Base-by-base conservation (phyloP, 2,113 vertebrate genomes). In the Montifringilla adamsi region DNA sequence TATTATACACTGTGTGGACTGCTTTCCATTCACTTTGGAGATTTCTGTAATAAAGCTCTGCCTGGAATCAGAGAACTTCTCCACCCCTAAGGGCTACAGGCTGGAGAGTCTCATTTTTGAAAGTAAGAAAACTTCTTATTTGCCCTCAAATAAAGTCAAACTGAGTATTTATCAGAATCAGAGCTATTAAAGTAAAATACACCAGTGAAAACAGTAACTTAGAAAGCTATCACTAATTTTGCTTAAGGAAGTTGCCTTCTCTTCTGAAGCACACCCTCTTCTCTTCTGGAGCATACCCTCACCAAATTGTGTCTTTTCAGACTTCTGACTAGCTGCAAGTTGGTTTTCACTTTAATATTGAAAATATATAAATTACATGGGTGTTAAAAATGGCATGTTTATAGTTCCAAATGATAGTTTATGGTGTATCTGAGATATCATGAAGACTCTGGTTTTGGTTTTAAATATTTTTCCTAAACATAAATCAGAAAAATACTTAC, bases 11-110 rank as follows among this genome's bases (percentile, higher is more conserved):
- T n/a, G 7, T 79, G 67, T 33, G 73, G 37, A n/a, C 53, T 95
- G 59, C 64, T 94, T 93, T 89, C 73, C 44, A 30, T 93, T 95
- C 81, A 75, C 47, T 83, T 95, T 66, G 33, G 59, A 94, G 37
- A 93, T 84, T 96, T 97, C 37, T 56, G 24, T 91, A 91, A 84
- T 74, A 94, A 94, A 53, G 15, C 26, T 90, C 14, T 75, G 23
- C 23, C 69, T 60, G 39, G 63, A 77, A 84, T 60, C 2, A 3
- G n/a, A 94, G 8, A 2, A 41, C 31, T 73, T 90, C 24, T 84
- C 39, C 59, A 39, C 23, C 80, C 46, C 62, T 93, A 72, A 94
- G 4, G 81, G 62, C 59, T 85, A 73, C 46, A 76, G n/a, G 31
- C n/a, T 67, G 77, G 26, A 73, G 5, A 67, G 7, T 60, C 28